Conservation (phyloP, 2,113 vertebrate species). For the Vulpes vulpes region DNA sequence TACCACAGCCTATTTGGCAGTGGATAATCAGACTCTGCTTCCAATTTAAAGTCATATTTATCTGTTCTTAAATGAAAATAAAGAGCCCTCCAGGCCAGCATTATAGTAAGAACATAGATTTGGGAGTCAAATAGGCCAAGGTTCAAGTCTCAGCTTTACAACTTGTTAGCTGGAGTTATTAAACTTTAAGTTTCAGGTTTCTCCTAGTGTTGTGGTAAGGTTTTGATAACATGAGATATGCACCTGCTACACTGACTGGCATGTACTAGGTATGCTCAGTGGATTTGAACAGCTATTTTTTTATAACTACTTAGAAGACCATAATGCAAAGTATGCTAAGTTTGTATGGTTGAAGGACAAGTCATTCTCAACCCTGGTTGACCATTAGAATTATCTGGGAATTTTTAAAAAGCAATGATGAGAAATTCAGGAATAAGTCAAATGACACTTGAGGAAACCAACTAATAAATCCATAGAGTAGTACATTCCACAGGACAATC, state of each 20-base stretch:
- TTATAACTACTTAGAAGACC: background rate
- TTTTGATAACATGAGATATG: background rate
- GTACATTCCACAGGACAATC: background rate
- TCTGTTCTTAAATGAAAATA: background rate
- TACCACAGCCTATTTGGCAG: no score
- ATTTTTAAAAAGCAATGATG: background rate
- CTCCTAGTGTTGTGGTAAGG: background rate
- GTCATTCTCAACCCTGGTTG: background rate
- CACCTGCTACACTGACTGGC: rapidly evolving
- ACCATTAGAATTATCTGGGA: background rate
- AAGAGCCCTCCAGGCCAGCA: background rate
- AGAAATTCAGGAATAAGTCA: background rate
- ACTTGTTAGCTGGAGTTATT: background rate
- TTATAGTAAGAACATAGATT: background rate
- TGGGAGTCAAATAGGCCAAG: background rate
- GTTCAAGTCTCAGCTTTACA: background rate
- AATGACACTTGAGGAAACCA: background rate
- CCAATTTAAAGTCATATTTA: background rate
- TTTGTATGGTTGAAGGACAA: background rate
- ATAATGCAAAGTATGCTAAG: no score
- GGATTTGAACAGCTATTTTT: background rate
- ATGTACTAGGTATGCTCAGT: background rate
- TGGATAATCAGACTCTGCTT: background rate
- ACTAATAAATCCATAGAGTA: background rate
- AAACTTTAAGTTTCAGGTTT: background rate